Conservation (phyloP, 1,140 invertebrate genomes). For the Drusus annulatus region DNA sequence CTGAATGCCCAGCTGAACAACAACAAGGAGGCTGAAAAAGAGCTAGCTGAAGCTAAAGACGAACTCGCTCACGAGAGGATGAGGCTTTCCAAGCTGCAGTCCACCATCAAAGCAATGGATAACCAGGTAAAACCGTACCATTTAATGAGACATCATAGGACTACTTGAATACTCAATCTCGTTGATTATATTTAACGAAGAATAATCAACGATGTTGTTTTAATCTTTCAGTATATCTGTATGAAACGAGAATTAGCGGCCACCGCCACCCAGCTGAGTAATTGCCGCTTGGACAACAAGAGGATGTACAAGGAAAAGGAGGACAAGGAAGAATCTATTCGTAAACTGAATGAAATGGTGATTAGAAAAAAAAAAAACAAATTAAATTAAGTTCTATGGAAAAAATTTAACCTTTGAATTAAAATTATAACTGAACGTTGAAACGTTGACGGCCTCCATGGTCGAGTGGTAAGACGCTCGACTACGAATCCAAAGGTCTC, state of each 20-base stretch:
- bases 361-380: neutral
- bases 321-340: constrained; percentile 60
- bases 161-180: no score
- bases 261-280: constrained; percentile 62
- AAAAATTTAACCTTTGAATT: no score
- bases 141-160: no score
- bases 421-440: no score
- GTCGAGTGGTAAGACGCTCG: no score
- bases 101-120: constrained; percentile 61
- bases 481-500: no score
- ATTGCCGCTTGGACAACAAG: constrained; percentile 64
- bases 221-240: constrained; percentile 61
- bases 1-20: constrained; percentile 66
- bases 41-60: constrained; percentile 60
- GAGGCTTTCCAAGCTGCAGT: constrained; percentile 56
- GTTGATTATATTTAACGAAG: no score
- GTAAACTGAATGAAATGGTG: constrained; percentile 14
- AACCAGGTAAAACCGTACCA: constrained; percentile 61
- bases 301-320: constrained; percentile 64
- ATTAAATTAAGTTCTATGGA: no score
- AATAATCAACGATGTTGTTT: no score
- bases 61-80: constrained; percentile 61
- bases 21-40: constrained; percentile 63
- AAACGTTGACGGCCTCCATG: no score
- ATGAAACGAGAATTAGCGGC: constrained; percentile 65